Evolutionary conservation across 2,113 vertebrate genomes (phyloP).

Genomic region (Rhodinocichla rosea): DNA sequence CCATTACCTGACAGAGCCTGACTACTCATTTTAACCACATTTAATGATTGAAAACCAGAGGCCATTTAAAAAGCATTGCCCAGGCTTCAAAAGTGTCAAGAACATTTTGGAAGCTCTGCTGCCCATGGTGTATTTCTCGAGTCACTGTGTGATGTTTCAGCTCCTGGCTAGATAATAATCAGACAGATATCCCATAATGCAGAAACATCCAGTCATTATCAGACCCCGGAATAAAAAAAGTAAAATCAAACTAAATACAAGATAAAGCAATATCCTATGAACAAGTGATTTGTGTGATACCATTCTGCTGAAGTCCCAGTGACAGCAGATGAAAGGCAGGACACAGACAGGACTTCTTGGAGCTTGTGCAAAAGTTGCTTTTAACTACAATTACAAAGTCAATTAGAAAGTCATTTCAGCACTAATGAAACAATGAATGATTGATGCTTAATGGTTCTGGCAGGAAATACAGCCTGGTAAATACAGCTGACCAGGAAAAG

Average conservation of each 20-base stretch:
- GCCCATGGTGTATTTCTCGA: neutral
- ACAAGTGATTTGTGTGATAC: neutral
- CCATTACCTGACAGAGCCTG: no score
- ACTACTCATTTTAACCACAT: no score
- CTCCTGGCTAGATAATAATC: neutral
- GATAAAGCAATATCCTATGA: neutral
- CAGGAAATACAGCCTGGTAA: slow-evolving; percentile 5
- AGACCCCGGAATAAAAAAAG: neutral
- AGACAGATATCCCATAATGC: neutral
- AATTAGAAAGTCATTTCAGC: slow-evolving; percentile 63
- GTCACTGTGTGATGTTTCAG: neutral
- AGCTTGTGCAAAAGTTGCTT: slow-evolving; percentile 47
- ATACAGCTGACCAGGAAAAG: slow-evolving; percentile 22
- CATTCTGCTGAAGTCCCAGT: neutral
- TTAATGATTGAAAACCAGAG: neutral
- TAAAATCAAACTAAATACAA: neutral
- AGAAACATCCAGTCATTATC: neutral
- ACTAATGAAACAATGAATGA: slow-evolving; percentile 51
- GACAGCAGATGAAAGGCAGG: slow-evolving; percentile 40
- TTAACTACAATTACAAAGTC: slow-evolving; percentile 61
- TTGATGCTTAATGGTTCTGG: slow-evolving; percentile 38
- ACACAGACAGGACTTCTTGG: neutral
- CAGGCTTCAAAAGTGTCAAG: neutral
- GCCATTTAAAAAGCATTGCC: neutral
- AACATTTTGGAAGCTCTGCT: neutral